Evolutionary conservation across 2,113 vertebrate species (phyloP).

Genomic region (Argyrosomus japonicus): DNA sequence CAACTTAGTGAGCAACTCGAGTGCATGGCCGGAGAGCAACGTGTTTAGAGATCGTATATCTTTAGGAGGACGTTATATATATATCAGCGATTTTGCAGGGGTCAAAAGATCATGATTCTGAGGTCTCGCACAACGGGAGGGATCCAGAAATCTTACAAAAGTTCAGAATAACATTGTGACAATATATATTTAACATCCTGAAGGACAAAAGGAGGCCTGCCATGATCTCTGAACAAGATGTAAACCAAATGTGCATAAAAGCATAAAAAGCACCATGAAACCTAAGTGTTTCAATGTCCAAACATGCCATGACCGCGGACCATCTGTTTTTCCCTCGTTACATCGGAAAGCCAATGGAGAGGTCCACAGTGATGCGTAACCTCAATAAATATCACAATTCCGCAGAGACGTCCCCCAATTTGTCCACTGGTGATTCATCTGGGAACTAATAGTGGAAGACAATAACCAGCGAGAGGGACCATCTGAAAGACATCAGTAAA

Average conservation of each 20-base stretch:
- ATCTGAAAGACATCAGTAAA: slow-evolving; percentile 86
- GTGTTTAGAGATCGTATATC: slow-evolving; percentile 19
- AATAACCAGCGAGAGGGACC: slow-evolving; percentile 71
- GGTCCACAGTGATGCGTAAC: slow-evolving; percentile 79
- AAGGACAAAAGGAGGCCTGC: slow-evolving; percentile 55
- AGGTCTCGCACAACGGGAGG: slow-evolving; percentile 26
- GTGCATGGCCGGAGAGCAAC: slow-evolving; percentile 21
- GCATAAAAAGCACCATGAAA: slow-evolving; percentile 82
- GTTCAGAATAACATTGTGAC: slow-evolving; percentile 51
- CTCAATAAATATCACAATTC: slow-evolving; percentile 81
- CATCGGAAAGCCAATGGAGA: slow-evolving; percentile 68
- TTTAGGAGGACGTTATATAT: slow-evolving; percentile 37
- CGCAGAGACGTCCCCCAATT: slow-evolving; percentile 74
- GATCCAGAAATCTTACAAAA: slow-evolving; percentile 35
- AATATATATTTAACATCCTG: slow-evolving; percentile 66
- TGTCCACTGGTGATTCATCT: slow-evolving; percentile 81
- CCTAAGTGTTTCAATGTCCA: slow-evolving; percentile 82
- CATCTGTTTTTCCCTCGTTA: slow-evolving; percentile 82
- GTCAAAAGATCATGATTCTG: slow-evolving; percentile 33
- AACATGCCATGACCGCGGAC: slow-evolving; percentile 77
- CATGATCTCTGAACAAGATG: slow-evolving; percentile 71
- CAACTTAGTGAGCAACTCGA: slow-evolving; percentile 46
- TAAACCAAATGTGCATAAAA: slow-evolving; percentile 77
- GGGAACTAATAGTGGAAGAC: slow-evolving; percentile 84
- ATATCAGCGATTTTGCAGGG: slow-evolving; percentile 44